Conservation (phyloP, 2,888 invertebrate species). For the Rhamphomyia laevipes region DNA sequence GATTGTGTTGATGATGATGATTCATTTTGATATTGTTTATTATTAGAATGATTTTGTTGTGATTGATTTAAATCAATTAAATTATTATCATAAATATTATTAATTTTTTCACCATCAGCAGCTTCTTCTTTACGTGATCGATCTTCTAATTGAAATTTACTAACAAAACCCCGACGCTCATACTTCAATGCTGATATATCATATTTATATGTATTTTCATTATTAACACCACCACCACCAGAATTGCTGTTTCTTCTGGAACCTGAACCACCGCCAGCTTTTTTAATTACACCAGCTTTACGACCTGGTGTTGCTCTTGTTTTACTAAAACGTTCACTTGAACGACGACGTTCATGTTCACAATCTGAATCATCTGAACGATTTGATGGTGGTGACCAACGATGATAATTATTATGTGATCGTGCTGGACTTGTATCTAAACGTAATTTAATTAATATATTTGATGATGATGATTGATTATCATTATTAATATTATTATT, state of each 20-base stretch:
- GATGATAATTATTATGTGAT: slow-evolving; percentile 21
- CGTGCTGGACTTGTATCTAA: slow-evolving; percentile 37
- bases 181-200: slow-evolving; percentile 33
- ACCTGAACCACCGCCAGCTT: slow-evolving; percentile 16
- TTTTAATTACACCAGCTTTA: slow-evolving; percentile 33
- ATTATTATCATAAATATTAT: slow-evolving; percentile 36
- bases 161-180: slow-evolving; percentile 36
- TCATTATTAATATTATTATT: background rate
- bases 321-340: slow-evolving; percentile 51
- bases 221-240: slow-evolving; percentile 22
- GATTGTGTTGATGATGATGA: slow-evolving; percentile 11
- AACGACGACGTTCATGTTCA: slow-evolving; percentile 51
- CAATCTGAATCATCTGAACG: slow-evolving; percentile 45
- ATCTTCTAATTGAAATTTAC: slow-evolving; percentile 25
- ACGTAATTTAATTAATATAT: slow-evolving; percentile 14
- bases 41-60: slow-evolving; percentile 1
- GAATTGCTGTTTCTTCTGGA: too few relatives aligned
- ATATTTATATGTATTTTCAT: slow-evolving; percentile 36
- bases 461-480: background rate
- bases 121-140: slow-evolving; percentile 20
- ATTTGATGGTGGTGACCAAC: slow-evolving; percentile 29
- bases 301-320: slow-evolving; percentile 47
- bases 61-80: slow-evolving; percentile 32
- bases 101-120: slow-evolving; percentile 20
- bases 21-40: slow-evolving; percentile 11